Evolutionary conservation across 2,888 invertebrate species (phyloP).

Genomic region (Sesia bembeciformis): DNA sequence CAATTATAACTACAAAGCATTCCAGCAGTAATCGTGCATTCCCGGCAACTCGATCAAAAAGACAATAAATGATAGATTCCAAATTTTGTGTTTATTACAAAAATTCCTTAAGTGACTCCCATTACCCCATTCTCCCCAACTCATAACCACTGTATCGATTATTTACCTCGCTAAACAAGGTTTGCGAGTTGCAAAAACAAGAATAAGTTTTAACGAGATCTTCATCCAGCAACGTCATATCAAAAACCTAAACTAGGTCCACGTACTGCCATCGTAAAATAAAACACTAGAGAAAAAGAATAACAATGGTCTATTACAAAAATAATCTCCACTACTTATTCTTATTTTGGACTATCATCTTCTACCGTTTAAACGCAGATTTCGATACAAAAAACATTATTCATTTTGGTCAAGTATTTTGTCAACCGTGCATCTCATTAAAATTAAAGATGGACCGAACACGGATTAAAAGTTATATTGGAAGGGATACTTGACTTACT

Average conservation of each 20-base stretch:
- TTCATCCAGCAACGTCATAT: background rate
- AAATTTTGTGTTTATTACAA: no score
- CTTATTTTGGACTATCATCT: constrained; percentile 22
- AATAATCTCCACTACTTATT: constrained; percentile 34
- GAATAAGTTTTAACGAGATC: background rate
- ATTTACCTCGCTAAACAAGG: no score
- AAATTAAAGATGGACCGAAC: constrained; percentile 2
- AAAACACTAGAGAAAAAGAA: background rate
- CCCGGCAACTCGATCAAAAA: no score
- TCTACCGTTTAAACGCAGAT: constrained; percentile 43
- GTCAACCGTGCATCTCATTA: constrained; percentile 64
- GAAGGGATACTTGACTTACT: no score
- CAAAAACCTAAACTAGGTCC: constrained; percentile 23
- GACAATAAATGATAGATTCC: no score
- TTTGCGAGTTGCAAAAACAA: no score
- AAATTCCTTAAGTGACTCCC: no score
- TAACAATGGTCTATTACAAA: constrained; percentile 20
- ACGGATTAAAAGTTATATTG: no score
- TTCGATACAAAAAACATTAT: constrained; percentile 33
- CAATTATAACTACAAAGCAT: no score
- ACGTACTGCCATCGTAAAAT: constrained; percentile 16
- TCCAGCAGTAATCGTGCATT: no score
- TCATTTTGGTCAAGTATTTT: constrained; percentile 36
- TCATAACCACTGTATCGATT: no score
- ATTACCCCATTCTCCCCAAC: no score